Evolutionary conservation across 2,797 vertebrate species (phyloP), one percentile per base, ranked within the genome.

Genomic region (Botia almorhae): DNA sequence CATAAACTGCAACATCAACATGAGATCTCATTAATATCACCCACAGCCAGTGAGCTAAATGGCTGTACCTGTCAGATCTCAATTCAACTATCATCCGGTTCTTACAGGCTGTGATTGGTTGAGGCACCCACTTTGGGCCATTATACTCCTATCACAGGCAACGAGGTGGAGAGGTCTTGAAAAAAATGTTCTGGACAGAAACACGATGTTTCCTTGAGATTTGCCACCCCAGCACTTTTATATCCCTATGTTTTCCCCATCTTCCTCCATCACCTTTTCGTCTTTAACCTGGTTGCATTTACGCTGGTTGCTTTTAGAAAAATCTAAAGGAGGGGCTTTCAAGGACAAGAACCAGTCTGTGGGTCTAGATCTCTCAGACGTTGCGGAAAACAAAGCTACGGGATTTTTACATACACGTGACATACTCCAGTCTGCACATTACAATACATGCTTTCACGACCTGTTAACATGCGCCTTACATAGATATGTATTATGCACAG

Each of bases 21-120:
- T 71, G 33, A 76, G 61, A 81, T 56, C 29, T 76, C 51, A 81
- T 81, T 65, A 83, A 72, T 81, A 68, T 82, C 50, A 81, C 14
- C n/a, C 55, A 17, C 21, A 78, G 21, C 60, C 58, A 69, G 17
- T 78, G 71, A 78, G 67, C 65, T 78, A 73, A 82, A 82, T 50
- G 78, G 56, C 56, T 4, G 61, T 48, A 46, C 68, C 78, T 84
- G 81, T 83, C 83, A 84, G 51, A 76, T 65, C 60, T 76, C 61
- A 80, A 51, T 51, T 74, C 55, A 12, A 13, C 67, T 77, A n/a
- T 51, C 65, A 61, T 80, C 46, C 13, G 12, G 67, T 29, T 68
- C 48, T 83, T 80, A 79, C 81, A 71, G 74, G 73, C 56, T 63
- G 70, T 74, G 76, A 72, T 39, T 69, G 55, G 23, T 19, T 69